Conservation (phyloP, 2,888 invertebrate species). For the Mystacides longicornis region DNA sequence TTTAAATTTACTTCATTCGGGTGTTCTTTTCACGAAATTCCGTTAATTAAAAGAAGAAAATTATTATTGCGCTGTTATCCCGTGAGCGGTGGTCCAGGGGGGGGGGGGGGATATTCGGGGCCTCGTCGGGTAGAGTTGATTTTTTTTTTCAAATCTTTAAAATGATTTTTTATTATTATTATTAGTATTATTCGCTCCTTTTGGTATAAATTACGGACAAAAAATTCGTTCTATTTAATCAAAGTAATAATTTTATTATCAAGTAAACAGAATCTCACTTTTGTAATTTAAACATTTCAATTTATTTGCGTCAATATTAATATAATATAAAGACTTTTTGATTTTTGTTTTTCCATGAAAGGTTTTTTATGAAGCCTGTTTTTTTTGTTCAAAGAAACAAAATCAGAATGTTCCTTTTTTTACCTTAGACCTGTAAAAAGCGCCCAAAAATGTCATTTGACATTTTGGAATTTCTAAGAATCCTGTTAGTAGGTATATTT, state of each 20-base stretch:
- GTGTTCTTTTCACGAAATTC: constrained; percentile 20
- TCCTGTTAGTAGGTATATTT: too few relatives aligned
- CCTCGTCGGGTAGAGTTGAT: neutral
- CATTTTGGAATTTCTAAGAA: too few relatives aligned
- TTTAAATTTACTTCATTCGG: constrained; percentile 18
- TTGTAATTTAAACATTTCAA: neutral
- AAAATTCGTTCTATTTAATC: neutral
- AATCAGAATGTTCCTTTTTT: too few relatives aligned
- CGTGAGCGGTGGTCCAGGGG: neutral
- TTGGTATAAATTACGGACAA: neutral
- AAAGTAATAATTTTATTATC: neutral
- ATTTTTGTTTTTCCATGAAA: too few relatives aligned
- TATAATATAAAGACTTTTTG: too few relatives aligned
- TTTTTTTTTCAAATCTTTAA: neutral
- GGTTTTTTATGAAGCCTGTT: too few relatives aligned
- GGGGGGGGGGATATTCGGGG: neutral
- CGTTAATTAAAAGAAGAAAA: constrained; percentile 20
- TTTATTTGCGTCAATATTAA: neutral
- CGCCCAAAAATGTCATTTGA: too few relatives aligned
- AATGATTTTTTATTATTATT: constrained; percentile 5
- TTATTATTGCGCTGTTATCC: neutral
- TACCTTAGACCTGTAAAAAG: too few relatives aligned
- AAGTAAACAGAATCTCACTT: neutral
- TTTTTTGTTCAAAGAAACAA: too few relatives aligned
- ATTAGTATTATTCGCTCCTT: neutral